phyloP scores from a whole-genome alignment of 2,797 vertebrate genomes.

The Synaphobranchus kaupii region DNA sequence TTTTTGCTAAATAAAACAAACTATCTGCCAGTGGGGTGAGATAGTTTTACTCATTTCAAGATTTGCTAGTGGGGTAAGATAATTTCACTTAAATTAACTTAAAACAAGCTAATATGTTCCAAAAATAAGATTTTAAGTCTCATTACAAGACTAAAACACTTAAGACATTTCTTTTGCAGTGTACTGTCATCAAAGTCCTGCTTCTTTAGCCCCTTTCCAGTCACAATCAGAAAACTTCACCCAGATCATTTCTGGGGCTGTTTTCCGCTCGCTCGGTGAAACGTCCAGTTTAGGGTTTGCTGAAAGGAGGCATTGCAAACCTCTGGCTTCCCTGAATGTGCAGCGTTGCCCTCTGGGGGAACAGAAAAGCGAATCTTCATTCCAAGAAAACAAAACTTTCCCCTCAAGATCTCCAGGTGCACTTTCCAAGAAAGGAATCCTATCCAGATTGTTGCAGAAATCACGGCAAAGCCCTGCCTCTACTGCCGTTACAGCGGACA shows the following conservation, averaged over 20 bases:
- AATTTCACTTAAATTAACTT: too few species aligned
- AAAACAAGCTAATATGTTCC: too few species aligned
- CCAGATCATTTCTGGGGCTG: slow-evolving; percentile 35
- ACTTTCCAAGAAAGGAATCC: background rate
- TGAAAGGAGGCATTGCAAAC: slow-evolving; percentile 43
- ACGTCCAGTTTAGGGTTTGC: slow-evolving; percentile 39
- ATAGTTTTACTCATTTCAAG: too few species aligned
- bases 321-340: slow-evolving; percentile 43
- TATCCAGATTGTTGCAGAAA: background rate
- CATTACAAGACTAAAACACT: too few species aligned
- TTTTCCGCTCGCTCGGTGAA: slow-evolving; percentile 54
- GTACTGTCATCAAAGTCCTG: background rate
- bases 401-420: slow-evolving; percentile 16
- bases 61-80: too few species aligned
- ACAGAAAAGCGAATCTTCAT: slow-evolving; percentile 44
- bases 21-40: too few species aligned
- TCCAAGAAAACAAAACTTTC: slow-evolving; percentile 30
- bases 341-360: slow-evolving; percentile 49
- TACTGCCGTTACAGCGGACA: background rate
- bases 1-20: too few species aligned
- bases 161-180: too few species aligned
- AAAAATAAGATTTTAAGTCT: too few species aligned
- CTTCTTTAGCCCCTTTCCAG: too few species aligned
- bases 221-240: slow-evolving; percentile 36
- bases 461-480: background rate